Conservation (phyloP, 2,113 vertebrate species). For the Albula glossodonta region DNA sequence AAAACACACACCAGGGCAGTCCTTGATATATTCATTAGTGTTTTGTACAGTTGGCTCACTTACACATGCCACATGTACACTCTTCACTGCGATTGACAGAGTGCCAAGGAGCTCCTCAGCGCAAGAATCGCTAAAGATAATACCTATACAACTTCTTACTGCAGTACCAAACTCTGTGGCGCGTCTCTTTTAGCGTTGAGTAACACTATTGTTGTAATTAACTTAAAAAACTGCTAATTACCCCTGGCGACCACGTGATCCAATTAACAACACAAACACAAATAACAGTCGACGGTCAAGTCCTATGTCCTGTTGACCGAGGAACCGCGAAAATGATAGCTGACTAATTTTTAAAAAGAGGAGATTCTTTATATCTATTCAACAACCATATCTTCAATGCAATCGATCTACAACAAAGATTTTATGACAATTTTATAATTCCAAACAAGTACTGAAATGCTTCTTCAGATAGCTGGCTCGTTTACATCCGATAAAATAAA, state of each 20-base stretch:
- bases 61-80: slow-evolving; percentile 67
- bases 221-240: not conserved
- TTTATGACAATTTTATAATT: not conserved
- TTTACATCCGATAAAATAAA: not conserved
- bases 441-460: not conserved
- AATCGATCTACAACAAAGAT: not conserved
- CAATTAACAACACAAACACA: not conserved
- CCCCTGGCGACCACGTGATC: not conserved
- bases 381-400: not conserved
- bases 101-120: not conserved
- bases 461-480: not conserved
- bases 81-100: not conserved
- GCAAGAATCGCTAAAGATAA: not conserved
- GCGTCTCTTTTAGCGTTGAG: not conserved
- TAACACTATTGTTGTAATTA: not conserved
- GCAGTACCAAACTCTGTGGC: not conserved
- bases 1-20: not conserved
- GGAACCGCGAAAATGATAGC: not conserved
- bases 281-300: not conserved
- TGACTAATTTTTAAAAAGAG: not conserved
- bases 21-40: not conserved
- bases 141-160: not conserved
- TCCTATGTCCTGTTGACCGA: not conserved
- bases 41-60: slow-evolving; percentile 38
- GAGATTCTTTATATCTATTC: not conserved